Conservation (phyloP, 1,140 invertebrate genomes). For the Daktulosphaira vitifoliae region DNA sequence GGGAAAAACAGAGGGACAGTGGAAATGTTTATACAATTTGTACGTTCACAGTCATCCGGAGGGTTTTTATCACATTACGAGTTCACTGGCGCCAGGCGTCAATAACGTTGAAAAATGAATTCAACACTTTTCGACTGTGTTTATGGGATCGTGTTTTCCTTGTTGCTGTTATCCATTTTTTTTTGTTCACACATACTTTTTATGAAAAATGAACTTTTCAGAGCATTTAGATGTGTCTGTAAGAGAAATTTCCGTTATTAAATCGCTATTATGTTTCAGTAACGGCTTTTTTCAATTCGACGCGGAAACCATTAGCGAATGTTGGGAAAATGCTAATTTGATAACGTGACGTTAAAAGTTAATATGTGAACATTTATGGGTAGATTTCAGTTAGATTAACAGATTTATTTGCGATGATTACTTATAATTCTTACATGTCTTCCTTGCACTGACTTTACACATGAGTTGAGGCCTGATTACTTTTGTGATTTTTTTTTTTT, state of each 20-base stretch:
- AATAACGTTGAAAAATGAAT: slow-evolving; percentile 33
- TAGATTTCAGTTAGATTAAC: too few species aligned
- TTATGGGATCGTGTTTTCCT: slow-evolving; percentile 13
- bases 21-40: slow-evolving; percentile 33
- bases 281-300: not conserved
- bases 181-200: not conserved
- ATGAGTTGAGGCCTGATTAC: too few species aligned
- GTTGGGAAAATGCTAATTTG: slow-evolving; percentile 14
- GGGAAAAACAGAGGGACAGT: not conserved
- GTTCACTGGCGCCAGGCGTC: slow-evolving; percentile 29
- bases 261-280: slow-evolving; percentile 21
- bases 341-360: slow-evolving; percentile 14
- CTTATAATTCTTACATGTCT: too few species aligned
- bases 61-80: slow-evolving; percentile 31
- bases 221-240: slow-evolving; percentile 9
- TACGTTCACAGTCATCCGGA: slow-evolving; percentile 20
- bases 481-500: too few species aligned
- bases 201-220: slow-evolving; percentile 24
- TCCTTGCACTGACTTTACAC: too few species aligned
- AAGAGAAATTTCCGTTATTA: slow-evolving; percentile 11
- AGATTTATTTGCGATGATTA: too few species aligned
- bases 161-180: not conserved
- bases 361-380: too few species aligned
- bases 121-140: slow-evolving; percentile 31
- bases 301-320: slow-evolving; percentile 10